Evolutionary conservation across 2,888 invertebrate species (phyloP), one percentile per base, ranked within the genome.

Genomic region (Acronicta psi): DNA sequence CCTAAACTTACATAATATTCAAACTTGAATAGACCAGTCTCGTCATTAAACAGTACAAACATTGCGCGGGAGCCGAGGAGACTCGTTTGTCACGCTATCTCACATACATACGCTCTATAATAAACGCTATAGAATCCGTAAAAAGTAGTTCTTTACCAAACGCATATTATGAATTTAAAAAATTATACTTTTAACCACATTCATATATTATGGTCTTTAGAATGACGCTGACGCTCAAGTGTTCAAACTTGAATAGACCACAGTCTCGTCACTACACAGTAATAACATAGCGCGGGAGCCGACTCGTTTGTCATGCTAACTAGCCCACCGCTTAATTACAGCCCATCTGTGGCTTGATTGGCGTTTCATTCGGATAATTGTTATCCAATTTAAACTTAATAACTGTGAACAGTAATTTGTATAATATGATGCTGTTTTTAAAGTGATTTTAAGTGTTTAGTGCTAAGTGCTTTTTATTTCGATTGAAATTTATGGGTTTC

Each of bases 231-330:
- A 47, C 23, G 18, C 20, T 42, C 23, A 36, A 41, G 31, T 14
- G 47, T 58, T 52, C 23, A 37, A 56, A 43, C 43, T 42, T 59
- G 51, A 64, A 57, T 55, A 60, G n/a, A 37, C 37, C 38, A 34
- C 41, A 49, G 53, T 38, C 56, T 29, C 65, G 47, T 63, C 63
- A 67, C 74, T 74, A 68, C 14, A 11, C 58, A 37, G 54, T 60
- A 81, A 84, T 85, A 80, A 79, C 70, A 69, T 4, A 73, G 72
- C 17, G 49, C 53, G 57, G 69, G 59, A 74, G 62, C 66, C 50
- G 43, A 60, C 80, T 80, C 87, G 84, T 87, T 88, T 87, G 83
- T 85, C 86, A 89, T 88, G 87, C 80, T 88, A 88, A 89, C 83
- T 81, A 83, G 81, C 77, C 75, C 59, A 76, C 75, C 72, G 73